These are phyloP conservation scores for Psilopsiagon aurifrons DNA, from an alignment of 2,113 vertebrate genomes.

Conservation along the genomic window DNA sequence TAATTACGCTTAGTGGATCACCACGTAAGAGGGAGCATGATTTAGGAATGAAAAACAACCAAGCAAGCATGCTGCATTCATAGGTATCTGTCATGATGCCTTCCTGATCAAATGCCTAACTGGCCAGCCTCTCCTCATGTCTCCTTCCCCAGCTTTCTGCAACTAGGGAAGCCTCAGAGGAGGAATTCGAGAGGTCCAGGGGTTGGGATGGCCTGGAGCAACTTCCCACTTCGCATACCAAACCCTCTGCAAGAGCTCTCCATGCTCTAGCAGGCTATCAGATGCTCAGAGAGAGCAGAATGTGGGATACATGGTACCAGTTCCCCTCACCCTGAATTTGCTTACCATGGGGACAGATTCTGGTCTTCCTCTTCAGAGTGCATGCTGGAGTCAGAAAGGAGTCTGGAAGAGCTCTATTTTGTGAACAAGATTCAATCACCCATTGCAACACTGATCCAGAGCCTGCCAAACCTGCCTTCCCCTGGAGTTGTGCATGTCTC, in stretches of 20 bases:
- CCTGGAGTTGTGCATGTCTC: fast-evolving
- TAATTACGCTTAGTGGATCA: conserved; percentile 59
- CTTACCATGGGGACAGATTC: not conserved
- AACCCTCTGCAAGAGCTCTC: not conserved
- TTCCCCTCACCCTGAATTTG: not conserved
- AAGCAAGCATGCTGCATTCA: not conserved
- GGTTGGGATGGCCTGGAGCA: not conserved
- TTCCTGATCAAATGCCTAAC: not conserved
- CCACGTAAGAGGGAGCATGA: not conserved
- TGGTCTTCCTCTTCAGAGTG: not conserved
- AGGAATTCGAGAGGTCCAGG: not conserved
- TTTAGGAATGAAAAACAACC: conserved; percentile 53
- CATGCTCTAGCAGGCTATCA: not conserved
- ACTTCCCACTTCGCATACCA: not conserved
- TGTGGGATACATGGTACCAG: not conserved
- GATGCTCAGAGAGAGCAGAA: not conserved
- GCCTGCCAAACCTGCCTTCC: not conserved
- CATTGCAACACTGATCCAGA: not conserved
- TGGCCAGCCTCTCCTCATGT: not conserved
- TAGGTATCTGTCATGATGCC: not conserved
- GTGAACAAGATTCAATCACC: not conserved
- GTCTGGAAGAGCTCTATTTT: not conserved
- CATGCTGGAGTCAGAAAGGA: not conserved
- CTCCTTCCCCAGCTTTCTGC: not conserved
- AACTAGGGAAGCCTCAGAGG: not conserved